phyloP scores from a whole-genome alignment of 2,797 vertebrate genomes.

The Molossus alvarezi region DNA sequence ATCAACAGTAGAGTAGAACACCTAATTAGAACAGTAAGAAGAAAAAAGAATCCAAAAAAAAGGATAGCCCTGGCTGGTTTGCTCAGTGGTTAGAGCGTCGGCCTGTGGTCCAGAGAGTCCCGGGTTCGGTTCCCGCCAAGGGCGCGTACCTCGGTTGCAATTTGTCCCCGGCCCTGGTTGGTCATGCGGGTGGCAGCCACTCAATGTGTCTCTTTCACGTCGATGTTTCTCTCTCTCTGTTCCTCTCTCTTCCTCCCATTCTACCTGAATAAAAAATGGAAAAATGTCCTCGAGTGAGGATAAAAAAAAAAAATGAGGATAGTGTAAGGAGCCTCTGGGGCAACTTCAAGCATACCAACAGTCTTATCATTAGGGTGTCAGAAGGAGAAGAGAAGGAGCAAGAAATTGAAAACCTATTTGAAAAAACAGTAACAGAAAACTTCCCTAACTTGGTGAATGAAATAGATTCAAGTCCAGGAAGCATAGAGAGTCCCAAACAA shows the following conservation, averaged over 20 bases:
- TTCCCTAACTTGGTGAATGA: not conserved
- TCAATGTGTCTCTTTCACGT: too few species aligned
- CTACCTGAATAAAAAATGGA: too few species aligned
- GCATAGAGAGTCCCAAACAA: not conserved
- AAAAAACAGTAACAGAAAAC: not conserved
- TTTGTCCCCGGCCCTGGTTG: too few species aligned
- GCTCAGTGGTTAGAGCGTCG: too few species aligned
- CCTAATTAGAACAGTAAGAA: not conserved
- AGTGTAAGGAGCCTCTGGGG: not conserved
- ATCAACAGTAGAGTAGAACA: not conserved
- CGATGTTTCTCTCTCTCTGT: too few species aligned
- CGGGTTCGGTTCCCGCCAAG: too few species aligned
- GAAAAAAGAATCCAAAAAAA: not conserved
- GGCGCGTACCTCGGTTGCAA: too few species aligned
- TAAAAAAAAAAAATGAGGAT: not conserved
- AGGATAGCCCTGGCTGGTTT: not conserved
- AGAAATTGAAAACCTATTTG: not conserved
- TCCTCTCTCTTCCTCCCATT: too few species aligned
- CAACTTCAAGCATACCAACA: not conserved
- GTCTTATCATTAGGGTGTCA: not conserved
- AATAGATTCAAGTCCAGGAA: not conserved
- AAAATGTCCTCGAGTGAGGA: too few species aligned
- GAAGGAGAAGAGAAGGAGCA: not conserved
- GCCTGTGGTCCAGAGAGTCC: too few species aligned
- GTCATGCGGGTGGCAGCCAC: too few species aligned